A percentile compares a stretch with the other conserved stretches of the same genome.
Evolutionary conservation across 2,797 vertebrate genomes (phyloP).

Genomic region (Sebastiscus albofasciatus): DNA sequence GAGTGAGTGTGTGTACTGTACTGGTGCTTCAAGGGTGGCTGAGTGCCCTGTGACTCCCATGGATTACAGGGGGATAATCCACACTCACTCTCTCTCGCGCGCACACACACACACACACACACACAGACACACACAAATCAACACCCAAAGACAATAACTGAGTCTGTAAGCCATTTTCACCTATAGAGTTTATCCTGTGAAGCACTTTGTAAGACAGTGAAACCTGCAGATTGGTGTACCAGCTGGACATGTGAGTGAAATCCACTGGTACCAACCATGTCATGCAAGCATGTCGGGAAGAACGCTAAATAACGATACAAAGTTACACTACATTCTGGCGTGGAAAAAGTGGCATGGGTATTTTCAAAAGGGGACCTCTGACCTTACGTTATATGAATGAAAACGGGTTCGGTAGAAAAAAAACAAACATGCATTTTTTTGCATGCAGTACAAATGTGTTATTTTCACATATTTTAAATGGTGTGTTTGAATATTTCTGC

Average conservation of each 20-base stretch:
- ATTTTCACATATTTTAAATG: no score
- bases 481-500: no score
- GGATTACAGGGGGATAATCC: slow-evolving; percentile 64
- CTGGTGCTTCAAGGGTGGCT: slow-evolving; percentile 58
- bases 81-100: background rate
- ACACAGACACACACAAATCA: slow-evolving; percentile 32
- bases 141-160: slow-evolving; percentile 27
- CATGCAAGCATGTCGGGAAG: fast-evolving
- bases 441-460: no score
- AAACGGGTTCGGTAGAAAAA: no score
- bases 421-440: no score
- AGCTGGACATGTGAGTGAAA: background rate
- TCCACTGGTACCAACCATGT: no score
- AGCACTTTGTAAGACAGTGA: background rate
- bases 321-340: no score
- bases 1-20: slow-evolving; percentile 10
- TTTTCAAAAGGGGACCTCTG: no score
- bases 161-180: background rate
- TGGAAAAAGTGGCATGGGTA: no score
- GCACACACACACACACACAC: background rate
- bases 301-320: no score
- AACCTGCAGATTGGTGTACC: background rate
- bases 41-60: slow-evolving; percentile 50
- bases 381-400: no score
- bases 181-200: background rate